phyloP scores from a whole-genome alignment of 1,140 invertebrate species.

The Chrysomallon squamiferum region DNA sequence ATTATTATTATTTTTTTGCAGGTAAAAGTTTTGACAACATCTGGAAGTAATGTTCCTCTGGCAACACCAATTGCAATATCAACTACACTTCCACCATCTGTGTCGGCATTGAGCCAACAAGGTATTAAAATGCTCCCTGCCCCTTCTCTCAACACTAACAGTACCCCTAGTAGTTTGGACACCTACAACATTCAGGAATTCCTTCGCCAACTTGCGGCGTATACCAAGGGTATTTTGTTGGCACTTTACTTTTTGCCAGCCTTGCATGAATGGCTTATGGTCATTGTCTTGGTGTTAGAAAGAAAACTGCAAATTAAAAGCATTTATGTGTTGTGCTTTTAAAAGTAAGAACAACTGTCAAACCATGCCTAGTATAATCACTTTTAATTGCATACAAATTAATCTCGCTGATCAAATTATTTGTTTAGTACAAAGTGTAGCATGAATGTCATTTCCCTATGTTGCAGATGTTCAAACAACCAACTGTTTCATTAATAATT shows the following conservation, averaged over 20 bases:
- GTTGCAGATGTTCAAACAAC: constrained; percentile 9
- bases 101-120: constrained; percentile 64
- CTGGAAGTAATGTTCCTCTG: constrained; percentile 60
- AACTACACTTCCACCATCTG: constrained; percentile 70
- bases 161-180: constrained; percentile 20
- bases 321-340: no score
- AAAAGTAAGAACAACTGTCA: no score
- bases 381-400: no score
- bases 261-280: constrained; percentile 6
- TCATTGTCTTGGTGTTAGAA: constrained; percentile 5
- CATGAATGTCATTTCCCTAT: not conserved
- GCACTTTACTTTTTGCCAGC: constrained; percentile 21
- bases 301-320: no score
- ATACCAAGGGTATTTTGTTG: constrained; percentile 32
- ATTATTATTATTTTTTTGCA: constrained; percentile 45
- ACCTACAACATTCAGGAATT: constrained; percentile 30
- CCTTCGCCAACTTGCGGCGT: constrained; percentile 34
- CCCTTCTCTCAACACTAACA: constrained; percentile 27
- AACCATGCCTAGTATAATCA: no score
- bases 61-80: constrained; percentile 71
- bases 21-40: constrained; percentile 72
- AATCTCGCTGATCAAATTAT: no score
- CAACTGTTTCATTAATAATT: no score
- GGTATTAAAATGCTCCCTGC: constrained; percentile 43
- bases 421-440: no score